Percentiles rank a stretch among this genome's conserved stretches.
These are phyloP conservation scores for Lutjanus argentimaculatus DNA, from an alignment of 2,797 vertebrate species.

Conservation along the genomic window DNA sequence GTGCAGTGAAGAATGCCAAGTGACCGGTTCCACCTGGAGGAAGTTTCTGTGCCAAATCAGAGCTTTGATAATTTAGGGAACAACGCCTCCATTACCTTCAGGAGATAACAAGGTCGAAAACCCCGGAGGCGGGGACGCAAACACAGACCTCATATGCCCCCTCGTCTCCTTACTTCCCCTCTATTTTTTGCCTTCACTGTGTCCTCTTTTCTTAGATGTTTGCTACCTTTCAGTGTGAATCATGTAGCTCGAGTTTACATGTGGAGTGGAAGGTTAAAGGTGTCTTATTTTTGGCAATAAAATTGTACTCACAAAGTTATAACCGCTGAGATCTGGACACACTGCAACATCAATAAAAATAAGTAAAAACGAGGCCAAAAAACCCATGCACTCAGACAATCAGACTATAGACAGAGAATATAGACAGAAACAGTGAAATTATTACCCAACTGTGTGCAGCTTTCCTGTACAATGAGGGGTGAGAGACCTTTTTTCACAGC, in stretches of 20 bases:
- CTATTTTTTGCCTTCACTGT: neutral
- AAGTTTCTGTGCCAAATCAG: conserved; percentile 21
- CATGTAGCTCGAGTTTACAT: neutral
- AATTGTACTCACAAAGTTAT: neutral
- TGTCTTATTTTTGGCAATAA: neutral
- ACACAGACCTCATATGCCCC: neutral
- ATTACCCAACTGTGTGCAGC: too few relatives aligned
- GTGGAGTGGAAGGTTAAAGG: neutral
- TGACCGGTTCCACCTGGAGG: conserved; percentile 9
- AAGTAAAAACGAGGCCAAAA: too few relatives aligned
- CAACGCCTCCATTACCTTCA: conserved; percentile 8
- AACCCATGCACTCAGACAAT: too few relatives aligned
- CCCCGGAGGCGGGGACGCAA: neutral
- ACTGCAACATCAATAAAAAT: too few relatives aligned
- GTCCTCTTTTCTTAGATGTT: conserved; percentile 1
- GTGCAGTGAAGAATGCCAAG: neutral
- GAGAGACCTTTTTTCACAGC: too few relatives aligned
- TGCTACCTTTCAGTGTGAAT: neutral
- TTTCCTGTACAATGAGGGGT: too few relatives aligned
- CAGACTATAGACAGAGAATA: too few relatives aligned
- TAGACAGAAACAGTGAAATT: too few relatives aligned
- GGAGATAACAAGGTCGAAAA: neutral
- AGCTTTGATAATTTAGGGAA: conserved; percentile 34
- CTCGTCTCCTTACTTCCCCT: neutral
- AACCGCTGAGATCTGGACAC: neutral